Conservation (phyloP, 2,113 vertebrate genomes). For the Tragelaphus buxtoni region DNA sequence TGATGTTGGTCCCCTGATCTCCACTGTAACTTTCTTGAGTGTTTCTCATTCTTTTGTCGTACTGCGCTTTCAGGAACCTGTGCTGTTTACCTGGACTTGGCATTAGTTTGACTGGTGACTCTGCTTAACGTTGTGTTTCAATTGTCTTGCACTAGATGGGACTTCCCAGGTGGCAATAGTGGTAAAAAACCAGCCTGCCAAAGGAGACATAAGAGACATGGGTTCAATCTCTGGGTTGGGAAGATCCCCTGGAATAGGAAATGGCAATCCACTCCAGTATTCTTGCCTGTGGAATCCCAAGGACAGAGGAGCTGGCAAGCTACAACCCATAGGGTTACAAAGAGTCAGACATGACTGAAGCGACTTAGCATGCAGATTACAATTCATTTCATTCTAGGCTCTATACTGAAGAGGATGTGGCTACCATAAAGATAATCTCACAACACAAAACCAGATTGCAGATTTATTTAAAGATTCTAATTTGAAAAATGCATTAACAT, state of each 20-base stretch:
- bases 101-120: background rate
- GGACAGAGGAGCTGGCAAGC: background rate
- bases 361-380: background rate
- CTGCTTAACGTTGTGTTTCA: background rate
- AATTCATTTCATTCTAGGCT: background rate
- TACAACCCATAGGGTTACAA: background rate
- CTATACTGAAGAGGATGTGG: background rate
- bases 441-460: background rate
- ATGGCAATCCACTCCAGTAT: no score
- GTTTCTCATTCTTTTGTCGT: accelerated
- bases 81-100: background rate
- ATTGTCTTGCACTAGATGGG: background rate
- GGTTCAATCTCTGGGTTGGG: background rate
- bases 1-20: background rate
- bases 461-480: background rate
- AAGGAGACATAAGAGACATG: background rate
- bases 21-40: background rate
- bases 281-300: background rate
- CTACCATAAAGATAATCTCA: background rate
- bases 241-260: background rate
- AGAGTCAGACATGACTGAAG: background rate
- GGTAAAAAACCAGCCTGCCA: background rate
- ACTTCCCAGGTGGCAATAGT: background rate
- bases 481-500: background rate
- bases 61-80: background rate